Evolutionary conservation across 2,797 vertebrate genomes (phyloP).

Genomic region (Semaprochilodus insignis): DNA sequence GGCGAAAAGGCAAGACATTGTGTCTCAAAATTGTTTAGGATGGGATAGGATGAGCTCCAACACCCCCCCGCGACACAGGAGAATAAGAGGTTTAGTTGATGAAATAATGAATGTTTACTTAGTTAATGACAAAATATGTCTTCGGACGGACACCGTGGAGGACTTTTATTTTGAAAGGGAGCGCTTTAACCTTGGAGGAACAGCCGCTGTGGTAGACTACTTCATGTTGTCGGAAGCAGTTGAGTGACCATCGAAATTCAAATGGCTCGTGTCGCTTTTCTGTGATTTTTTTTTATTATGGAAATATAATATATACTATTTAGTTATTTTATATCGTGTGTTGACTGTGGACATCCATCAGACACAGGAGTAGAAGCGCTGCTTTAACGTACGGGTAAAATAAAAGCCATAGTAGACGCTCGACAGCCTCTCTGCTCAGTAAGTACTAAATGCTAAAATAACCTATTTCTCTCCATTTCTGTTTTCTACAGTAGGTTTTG

Average conservation of each 20-base stretch:
- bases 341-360: not conserved
- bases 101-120: no score
- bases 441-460: not conserved
- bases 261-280: not conserved
- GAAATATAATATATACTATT: not conserved
- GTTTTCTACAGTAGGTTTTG: no score
- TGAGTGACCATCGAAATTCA: not conserved
- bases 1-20: not conserved
- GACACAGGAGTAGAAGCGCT: not conserved
- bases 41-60: no score
- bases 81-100: no score
- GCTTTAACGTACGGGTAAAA: no score
- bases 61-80: no score
- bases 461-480: no score
- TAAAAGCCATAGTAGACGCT: not conserved
- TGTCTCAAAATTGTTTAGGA: not conserved
- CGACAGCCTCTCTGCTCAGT: no score
- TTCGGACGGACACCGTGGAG: no score
- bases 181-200: not conserved
- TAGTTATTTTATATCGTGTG: not conserved
- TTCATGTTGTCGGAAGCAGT: slow-evolving; percentile 45
- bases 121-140: no score
- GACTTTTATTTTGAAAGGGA: slow-evolving; percentile 11
- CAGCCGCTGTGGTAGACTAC: not conserved
- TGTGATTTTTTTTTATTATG: not conserved